Evolutionary conservation across 2,797 vertebrate species (phyloP).

Genomic region (Rhinichthys osculus): DNA sequence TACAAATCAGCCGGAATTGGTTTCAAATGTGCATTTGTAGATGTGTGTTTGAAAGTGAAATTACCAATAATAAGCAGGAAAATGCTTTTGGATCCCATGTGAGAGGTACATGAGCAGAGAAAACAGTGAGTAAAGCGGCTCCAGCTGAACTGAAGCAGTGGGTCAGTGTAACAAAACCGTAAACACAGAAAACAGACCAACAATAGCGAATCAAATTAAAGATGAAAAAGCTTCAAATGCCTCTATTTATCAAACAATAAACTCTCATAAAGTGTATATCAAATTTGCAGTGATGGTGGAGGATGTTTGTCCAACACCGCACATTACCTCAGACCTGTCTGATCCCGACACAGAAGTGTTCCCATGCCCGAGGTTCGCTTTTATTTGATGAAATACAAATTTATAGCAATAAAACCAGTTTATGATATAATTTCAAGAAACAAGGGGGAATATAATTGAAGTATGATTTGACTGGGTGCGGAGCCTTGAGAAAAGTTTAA

Average conservation of each 20-base stretch:
- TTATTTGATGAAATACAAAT: constrained; percentile 68
- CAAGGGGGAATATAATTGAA: constrained; percentile 66
- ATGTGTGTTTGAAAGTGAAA: constrained; percentile 58
- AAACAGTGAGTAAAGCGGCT: constrained; percentile 36
- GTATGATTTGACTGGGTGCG: constrained; percentile 64
- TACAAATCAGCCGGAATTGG: constrained; percentile 36
- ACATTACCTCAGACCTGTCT: constrained; percentile 52
- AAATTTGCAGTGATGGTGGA: constrained; percentile 53
- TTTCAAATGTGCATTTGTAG: constrained; percentile 25
- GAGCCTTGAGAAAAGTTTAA: constrained; percentile 61
- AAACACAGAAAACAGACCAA: constrained; percentile 48
- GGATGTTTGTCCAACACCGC: constrained; percentile 43
- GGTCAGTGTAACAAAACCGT: constrained; percentile 6
- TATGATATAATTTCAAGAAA: constrained; percentile 67
- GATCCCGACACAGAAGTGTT: constrained; percentile 58
- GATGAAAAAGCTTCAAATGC: constrained; percentile 55
- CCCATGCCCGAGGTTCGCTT: constrained; percentile 55
- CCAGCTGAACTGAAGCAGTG: constrained; percentile 43
- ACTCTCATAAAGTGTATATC: constrained; percentile 61
- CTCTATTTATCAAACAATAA: constrained; percentile 59
- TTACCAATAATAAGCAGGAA: constrained; percentile 59
- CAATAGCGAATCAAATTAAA: constrained; percentile 51
- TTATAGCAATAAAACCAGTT: constrained; percentile 65
- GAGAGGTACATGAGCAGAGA: constrained; percentile 54
- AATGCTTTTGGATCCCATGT: constrained; percentile 46